These are phyloP conservation scores for Amphipoea lucens DNA, from an alignment of 2,888 invertebrate genomes.

Conservation along the genomic window DNA sequence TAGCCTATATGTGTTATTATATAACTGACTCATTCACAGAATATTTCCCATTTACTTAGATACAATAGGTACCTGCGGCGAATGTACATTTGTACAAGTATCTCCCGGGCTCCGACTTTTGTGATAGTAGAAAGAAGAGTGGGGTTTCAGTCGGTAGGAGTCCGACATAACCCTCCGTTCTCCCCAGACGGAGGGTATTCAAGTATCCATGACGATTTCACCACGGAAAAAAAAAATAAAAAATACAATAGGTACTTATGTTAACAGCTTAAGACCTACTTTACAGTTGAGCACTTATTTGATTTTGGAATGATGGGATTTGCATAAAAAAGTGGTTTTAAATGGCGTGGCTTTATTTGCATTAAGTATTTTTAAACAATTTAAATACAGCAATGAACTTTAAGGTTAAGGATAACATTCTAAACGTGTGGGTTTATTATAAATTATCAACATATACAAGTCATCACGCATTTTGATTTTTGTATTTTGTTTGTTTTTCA, in stretches of 20 bases:
- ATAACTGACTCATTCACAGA: neutral
- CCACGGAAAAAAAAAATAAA: no score
- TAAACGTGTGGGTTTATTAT: neutral
- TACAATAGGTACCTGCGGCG: no score
- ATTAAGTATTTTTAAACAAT: conserved; percentile 1
- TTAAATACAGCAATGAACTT: conserved; percentile 22
- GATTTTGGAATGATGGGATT: neutral
- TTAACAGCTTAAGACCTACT: neutral
- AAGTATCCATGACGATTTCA: neutral
- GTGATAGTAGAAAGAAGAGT: neutral
- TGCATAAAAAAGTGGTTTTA: neutral
- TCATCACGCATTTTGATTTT: neutral
- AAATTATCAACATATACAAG: neutral
- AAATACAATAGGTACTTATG: neutral
- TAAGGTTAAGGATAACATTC: neutral
- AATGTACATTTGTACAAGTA: no score
- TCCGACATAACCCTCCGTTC: neutral
- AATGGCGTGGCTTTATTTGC: conserved; percentile 10
- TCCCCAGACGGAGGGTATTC: neutral
- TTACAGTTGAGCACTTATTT: neutral
- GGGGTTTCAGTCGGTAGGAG: neutral
- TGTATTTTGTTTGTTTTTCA: neutral
- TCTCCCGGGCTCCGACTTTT: no score
- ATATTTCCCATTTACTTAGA: neutral
- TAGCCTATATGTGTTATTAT: neutral